Evolutionary conservation across 1,140 invertebrate species (phyloP).

Genomic region (Ericerus pela): DNA sequence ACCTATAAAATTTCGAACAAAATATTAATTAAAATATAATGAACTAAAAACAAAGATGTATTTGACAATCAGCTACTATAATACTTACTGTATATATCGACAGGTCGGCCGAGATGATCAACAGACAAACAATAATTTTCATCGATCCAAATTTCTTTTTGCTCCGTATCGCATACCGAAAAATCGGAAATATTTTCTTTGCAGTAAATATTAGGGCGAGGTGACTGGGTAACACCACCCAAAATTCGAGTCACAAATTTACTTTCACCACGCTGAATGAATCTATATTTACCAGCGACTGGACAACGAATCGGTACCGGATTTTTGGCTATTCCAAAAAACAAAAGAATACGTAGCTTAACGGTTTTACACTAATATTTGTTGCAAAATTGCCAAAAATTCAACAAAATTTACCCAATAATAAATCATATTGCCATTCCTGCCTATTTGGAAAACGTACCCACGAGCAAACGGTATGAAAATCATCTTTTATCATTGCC

Average conservation of each 20-base stretch:
- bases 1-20: slow-evolving; percentile 45
- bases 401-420: slow-evolving; percentile 41
- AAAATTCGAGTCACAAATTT: slow-evolving; percentile 81
- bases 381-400: no score
- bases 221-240: slow-evolving; percentile 83
- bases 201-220: slow-evolving; percentile 81
- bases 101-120: slow-evolving; percentile 78
- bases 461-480: slow-evolving; percentile 85
- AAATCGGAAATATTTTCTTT: slow-evolving; percentile 89
- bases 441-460: slow-evolving; percentile 72
- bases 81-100: slow-evolving; percentile 74
- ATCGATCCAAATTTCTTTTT: slow-evolving; percentile 83
- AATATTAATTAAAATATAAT: neutral
- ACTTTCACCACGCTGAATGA: slow-evolving; percentile 74
- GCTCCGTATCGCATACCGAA: slow-evolving; percentile 81
- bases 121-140: slow-evolving; percentile 92
- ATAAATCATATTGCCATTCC: slow-evolving; percentile 76
- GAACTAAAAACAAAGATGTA: neutral
- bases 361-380: no score
- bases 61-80: no score
- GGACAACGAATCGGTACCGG: slow-evolving; percentile 87
- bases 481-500: slow-evolving; percentile 76
- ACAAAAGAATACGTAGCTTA: no score
- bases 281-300: slow-evolving; percentile 89
- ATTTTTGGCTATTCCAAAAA: slow-evolving; percentile 76